A percentile compares a stretch with the other conserved stretches of the same genome.
Conservation (phyloP, 64 coral and sea anemone species). For the Platygyra sinensis region DNA sequence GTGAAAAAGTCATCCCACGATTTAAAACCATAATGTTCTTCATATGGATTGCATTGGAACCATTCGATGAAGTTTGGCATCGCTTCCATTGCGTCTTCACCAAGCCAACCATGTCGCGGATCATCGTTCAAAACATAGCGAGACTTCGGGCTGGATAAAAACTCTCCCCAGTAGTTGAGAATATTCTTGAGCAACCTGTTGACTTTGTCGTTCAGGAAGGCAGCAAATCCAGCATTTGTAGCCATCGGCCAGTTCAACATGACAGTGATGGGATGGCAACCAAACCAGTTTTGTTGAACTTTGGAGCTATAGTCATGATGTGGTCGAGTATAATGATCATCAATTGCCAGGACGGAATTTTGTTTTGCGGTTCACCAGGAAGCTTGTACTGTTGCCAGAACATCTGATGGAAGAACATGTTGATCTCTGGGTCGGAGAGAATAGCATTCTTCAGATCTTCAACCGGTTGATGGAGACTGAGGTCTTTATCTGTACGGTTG, state of each 20-base stretch:
- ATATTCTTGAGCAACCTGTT: conserved; percentile 57
- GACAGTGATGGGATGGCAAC: conserved; percentile 60
- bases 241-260: conserved; percentile 74
- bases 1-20: conserved; percentile 89
- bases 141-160: conserved; percentile 28
- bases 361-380: conserved; percentile 19
- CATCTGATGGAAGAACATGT: conserved; percentile 75
- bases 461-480: too few species aligned
- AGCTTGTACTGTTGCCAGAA: conserved; percentile 59
- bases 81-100: conserved; percentile 59
- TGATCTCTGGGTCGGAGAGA: conserved; percentile 57
- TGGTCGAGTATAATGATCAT: conserved; percentile 67
- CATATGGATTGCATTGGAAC: conserved; percentile 47
- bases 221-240: conserved; percentile 74
- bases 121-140: conserved; percentile 42
- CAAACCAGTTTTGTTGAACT: conserved; percentile 71
- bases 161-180: conserved; percentile 66
- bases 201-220: conserved; percentile 70
- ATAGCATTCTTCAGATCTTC: not conserved
- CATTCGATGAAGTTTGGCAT: conserved; percentile 70
- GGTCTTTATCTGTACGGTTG: not conserved
- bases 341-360: conserved; percentile 52
- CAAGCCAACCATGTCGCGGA: conserved; percentile 63
- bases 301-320: conserved; percentile 66
- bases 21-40: conserved; percentile 54